Evolutionary conservation across 2,888 invertebrate species (phyloP).

Genomic region (Polymixis lichenea): DNA sequence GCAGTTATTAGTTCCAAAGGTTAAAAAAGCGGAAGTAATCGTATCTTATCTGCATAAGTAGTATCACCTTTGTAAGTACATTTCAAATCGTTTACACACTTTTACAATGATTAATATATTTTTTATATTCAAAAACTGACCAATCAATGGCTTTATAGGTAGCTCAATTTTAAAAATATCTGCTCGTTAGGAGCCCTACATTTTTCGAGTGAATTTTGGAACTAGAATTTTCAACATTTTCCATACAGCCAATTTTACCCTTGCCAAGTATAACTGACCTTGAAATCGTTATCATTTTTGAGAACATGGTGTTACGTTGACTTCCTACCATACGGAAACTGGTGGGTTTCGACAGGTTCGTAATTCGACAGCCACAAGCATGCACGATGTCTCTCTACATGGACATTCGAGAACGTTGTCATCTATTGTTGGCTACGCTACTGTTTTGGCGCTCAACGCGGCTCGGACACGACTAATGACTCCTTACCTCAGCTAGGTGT

Average conservation of each 20-base stretch:
- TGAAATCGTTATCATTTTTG: constrained; percentile 32
- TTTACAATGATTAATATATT: constrained; percentile 35
- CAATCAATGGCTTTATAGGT: constrained; percentile 36
- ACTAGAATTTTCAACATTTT: constrained; percentile 9
- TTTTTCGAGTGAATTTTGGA: constrained; percentile 15
- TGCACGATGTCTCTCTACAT: constrained; percentile 49
- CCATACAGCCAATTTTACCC: neutral
- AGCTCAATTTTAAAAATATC: constrained; percentile 35
- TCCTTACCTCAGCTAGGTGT: constrained; percentile 78
- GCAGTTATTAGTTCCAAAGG: constrained; percentile 22
- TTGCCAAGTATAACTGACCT: constrained; percentile 24
- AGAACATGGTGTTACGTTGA: constrained; percentile 31
- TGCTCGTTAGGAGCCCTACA: constrained; percentile 4
- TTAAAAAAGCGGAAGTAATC: constrained; percentile 27
- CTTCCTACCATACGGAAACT: constrained; percentile 30
- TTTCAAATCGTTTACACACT: constrained; percentile 35
- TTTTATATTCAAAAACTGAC: constrained; percentile 29
- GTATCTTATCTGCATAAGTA: constrained; percentile 49
- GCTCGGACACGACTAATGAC: constrained; percentile 52
- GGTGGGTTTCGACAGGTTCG: constrained; percentile 45
- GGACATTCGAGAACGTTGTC: constrained; percentile 52
- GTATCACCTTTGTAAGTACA: constrained; percentile 45
- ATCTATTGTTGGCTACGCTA: constrained; percentile 60
- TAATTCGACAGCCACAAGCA: constrained; percentile 51
- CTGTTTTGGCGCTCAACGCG: constrained; percentile 52